Evolutionary conservation across 2,797 vertebrate genomes (phyloP).

Genomic region (Poecilia wingei): DNA sequence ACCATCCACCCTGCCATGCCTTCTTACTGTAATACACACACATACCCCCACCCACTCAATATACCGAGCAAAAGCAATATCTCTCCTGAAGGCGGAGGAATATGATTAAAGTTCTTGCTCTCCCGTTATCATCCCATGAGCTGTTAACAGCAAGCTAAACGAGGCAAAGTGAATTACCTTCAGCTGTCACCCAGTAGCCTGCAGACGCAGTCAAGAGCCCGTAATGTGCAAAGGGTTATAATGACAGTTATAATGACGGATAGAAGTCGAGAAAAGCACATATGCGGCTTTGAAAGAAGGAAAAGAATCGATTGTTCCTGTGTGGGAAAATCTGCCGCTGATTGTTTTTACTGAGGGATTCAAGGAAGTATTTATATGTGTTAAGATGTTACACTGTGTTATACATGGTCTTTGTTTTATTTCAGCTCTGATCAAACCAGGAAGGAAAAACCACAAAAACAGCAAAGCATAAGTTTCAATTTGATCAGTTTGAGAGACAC

Average conservation of each 20-base stretch:
- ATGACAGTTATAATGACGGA: conserved; percentile 50
- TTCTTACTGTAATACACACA: conserved; percentile 18
- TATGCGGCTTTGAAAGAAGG: conserved; percentile 13
- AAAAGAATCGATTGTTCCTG: background rate
- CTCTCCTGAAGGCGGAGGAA: conserved; percentile 73
- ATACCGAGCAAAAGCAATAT: conserved; percentile 77
- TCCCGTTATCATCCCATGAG: conserved; percentile 69
- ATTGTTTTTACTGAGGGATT: conserved; percentile 14
- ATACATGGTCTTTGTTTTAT: background rate
- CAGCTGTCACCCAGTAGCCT: conserved; percentile 71
- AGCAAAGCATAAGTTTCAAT: background rate
- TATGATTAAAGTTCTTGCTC: conserved; percentile 75
- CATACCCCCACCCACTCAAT: conserved; percentile 43
- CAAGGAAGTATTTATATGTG: background rate
- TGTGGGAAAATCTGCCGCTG: background rate
- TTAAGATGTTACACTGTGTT: background rate
- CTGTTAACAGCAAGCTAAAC: conserved; percentile 73
- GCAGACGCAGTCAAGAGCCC: conserved; percentile 62
- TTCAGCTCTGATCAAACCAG: background rate
- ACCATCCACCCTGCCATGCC: background rate
- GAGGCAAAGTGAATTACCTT: conserved; percentile 79
- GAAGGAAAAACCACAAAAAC: background rate
- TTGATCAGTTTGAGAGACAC: background rate
- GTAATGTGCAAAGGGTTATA: conserved; percentile 48
- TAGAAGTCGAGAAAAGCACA: conserved; percentile 28